Conservation (phyloP, 2,113 vertebrate species). For the Mastomys coucha region DNA sequence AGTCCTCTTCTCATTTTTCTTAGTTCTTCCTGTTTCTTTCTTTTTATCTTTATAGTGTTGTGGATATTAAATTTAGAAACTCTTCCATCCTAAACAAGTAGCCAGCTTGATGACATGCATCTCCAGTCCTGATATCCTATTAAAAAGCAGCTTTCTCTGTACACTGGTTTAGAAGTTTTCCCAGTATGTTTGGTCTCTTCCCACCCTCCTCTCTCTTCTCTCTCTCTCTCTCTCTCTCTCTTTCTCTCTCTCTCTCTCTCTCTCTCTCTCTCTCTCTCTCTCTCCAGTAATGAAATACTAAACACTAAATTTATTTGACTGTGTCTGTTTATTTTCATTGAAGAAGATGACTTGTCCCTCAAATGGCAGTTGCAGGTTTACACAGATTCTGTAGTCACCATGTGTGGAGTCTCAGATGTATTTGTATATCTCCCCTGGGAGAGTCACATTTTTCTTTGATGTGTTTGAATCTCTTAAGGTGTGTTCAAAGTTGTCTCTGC, state of each 20-base stretch:
- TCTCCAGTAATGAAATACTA: neutral
- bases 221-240: neutral
- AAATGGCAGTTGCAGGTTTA: neutral
- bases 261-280: neutral
- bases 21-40: neutral
- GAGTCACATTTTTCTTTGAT: neutral
- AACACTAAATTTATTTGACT: neutral
- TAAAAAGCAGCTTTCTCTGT: neutral
- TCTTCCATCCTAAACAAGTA: neutral
- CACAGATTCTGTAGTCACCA: neutral
- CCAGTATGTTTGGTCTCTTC: neutral
- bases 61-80: neutral
- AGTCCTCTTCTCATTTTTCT: neutral
- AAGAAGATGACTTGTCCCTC: neutral
- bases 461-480: neutral
- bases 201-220: neutral
- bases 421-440: slow-evolving; percentile 36
- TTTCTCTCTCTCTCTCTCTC: neutral
- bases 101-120: neutral
- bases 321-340: neutral
- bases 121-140: neutral
- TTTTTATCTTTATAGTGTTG: neutral
- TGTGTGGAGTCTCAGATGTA: neutral
- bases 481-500: neutral
- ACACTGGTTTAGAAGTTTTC: neutral